Percentiles rank a stretch among this genome's conserved stretches.
Conservation (phyloP, 2,888 invertebrate genomes). For the Pammene fasciana region DNA sequence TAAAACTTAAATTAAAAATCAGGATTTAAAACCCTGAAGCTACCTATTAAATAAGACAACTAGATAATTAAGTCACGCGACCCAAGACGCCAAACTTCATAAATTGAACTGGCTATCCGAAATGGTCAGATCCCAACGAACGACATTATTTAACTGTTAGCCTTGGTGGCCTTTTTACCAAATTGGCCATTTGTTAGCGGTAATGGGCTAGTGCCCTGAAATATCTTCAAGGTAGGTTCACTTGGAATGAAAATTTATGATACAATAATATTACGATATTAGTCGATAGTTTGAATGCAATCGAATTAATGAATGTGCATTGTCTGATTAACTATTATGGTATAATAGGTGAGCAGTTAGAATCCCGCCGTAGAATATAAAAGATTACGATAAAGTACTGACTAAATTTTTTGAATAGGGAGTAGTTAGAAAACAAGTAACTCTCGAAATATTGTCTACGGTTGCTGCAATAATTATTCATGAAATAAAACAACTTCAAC, state of each 20-base stretch:
- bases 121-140: conserved; percentile 34
- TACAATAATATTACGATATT: background rate
- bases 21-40: background rate
- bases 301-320: background rate
- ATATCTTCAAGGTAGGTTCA: conserved; percentile 2
- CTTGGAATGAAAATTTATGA: conserved; percentile 12
- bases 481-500: no score
- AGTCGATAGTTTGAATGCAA: background rate
- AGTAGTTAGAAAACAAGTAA: no score
- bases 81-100: conserved; percentile 1
- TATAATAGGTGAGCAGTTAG: no score
- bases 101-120: conserved; percentile 12
- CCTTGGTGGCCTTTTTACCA: conserved; percentile 67
- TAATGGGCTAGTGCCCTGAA: conserved; percentile 50
- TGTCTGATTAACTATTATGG: background rate
- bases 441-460: no score
- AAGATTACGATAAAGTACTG: no score
- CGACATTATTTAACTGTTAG: conserved; percentile 52
- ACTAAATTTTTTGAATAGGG: no score
- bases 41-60: background rate
- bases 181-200: conserved; percentile 61
- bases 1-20: no score
- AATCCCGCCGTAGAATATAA: no score
- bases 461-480: no score
- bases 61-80: background rate